These are phyloP conservation scores for Drosophila sproati DNA, from an alignment of 1,140 invertebrate species.

Conservation along the genomic window DNA sequence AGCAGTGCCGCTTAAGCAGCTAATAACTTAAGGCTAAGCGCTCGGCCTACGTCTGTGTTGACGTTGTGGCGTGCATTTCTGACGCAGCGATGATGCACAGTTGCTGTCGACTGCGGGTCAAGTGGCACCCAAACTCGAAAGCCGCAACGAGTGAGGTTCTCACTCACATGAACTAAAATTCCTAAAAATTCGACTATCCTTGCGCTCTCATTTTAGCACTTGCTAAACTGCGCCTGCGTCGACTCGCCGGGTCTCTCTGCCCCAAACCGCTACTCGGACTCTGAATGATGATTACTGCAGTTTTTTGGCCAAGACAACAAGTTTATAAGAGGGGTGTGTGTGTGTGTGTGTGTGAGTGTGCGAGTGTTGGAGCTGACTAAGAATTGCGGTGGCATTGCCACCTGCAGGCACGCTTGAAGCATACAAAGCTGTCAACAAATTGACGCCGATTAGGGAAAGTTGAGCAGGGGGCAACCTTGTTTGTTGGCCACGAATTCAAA, in stretches of 20 bases:
- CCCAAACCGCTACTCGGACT: slow-evolving; percentile 11
- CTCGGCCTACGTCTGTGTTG: not conserved
- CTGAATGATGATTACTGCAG: slow-evolving; percentile 36
- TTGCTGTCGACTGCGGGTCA: slow-evolving; percentile 63
- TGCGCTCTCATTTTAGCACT: slow-evolving; percentile 63
- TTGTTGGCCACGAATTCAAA: slow-evolving; percentile 61
- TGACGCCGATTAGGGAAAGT: slow-evolving; percentile 63
- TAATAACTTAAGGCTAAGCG: slow-evolving; percentile 30
- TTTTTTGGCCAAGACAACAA: slow-evolving; percentile 46
- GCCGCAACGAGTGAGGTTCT: slow-evolving; percentile 28
- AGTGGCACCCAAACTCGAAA: slow-evolving; percentile 60
- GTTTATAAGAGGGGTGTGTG: not conserved
- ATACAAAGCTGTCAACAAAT: slow-evolving; percentile 74
- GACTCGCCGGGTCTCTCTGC: slow-evolving; percentile 1
- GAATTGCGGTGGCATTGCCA: slow-evolving; percentile 47
- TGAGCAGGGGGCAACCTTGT: slow-evolving; percentile 7
- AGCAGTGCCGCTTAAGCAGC: not conserved
- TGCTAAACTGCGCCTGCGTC: slow-evolving; percentile 48
- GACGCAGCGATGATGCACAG: slow-evolving; percentile 52
- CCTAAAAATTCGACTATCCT: not conserved
- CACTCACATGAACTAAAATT: slow-evolving; percentile 55
- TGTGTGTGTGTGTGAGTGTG: too few species aligned
- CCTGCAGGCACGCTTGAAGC: slow-evolving; percentile 41
- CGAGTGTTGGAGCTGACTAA: slow-evolving; percentile 16
- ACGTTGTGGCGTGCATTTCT: slow-evolving; percentile 33